Conservation (phyloP, 2,888 invertebrate species). For the Orthonychiurus folsomi region DNA sequence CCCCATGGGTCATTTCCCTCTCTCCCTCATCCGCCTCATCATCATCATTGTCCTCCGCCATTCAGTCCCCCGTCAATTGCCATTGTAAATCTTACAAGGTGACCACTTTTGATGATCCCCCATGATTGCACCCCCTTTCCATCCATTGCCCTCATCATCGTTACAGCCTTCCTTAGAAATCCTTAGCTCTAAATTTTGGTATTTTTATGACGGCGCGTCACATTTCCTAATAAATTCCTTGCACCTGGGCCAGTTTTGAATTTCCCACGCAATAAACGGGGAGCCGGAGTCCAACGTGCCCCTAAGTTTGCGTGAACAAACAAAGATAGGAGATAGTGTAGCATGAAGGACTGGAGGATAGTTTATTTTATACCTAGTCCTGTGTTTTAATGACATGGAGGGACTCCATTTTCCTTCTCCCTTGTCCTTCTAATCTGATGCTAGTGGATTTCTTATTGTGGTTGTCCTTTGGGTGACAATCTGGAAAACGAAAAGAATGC, state of each 20-base stretch:
- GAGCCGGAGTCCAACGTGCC: too few species aligned
- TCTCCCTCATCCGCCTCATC: not conserved
- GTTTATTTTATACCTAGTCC: too few species aligned
- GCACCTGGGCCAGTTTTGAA: not conserved
- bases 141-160: not conserved
- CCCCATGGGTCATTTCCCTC: too few species aligned
- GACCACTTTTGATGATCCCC: not conserved
- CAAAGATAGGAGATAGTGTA: too few species aligned
- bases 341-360: too few species aligned
- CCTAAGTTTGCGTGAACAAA: too few species aligned
- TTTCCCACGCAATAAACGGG: not conserved
- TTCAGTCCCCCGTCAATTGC: not conserved
- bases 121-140: too few species aligned
- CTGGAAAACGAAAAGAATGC: too few species aligned
- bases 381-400: too few species aligned
- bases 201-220: not conserved
- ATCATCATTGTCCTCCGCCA: not conserved
- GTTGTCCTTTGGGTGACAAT: slow-evolving; percentile 1
- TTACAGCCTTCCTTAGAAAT: not conserved
- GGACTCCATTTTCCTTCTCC: too few species aligned
- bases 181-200: not conserved
- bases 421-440: too few species aligned
- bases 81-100: slow-evolving; percentile 3
- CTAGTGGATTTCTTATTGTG: too few species aligned
- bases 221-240: not conserved